Evolutionary conservation across 2,113 vertebrate genomes (phyloP).

Genomic region (Nothobranchius furzeri): DNA sequence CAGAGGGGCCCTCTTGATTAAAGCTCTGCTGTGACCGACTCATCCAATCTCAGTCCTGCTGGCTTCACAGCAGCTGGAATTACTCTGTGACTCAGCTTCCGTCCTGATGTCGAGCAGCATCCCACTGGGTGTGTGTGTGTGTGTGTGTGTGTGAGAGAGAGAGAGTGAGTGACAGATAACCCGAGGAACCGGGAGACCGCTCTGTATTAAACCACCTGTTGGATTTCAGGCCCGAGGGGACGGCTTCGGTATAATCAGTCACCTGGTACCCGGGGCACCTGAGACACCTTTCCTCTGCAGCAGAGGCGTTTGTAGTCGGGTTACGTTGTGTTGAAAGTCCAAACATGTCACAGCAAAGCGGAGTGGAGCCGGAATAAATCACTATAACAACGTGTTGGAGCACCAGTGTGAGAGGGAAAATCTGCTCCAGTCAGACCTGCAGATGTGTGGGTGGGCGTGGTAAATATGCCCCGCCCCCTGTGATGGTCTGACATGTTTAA

Average conservation of each 20-base stretch:
- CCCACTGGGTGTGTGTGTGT: conserved; percentile 2
- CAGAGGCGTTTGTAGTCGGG: neutral
- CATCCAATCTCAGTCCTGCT: conserved; percentile 49
- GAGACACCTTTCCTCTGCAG: conserved; percentile 15
- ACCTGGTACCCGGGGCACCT: conserved; percentile 17
- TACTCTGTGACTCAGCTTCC: conserved; percentile 54
- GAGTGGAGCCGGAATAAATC: neutral
- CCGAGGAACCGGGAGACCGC: conserved; percentile 12
- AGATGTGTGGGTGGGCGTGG: conserved; percentile 4
- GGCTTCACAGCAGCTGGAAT: conserved; percentile 64
- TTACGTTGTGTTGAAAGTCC: neutral
- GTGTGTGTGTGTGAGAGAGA: conserved; percentile 10
- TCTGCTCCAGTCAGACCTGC: conserved; percentile 6
- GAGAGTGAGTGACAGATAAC: conserved; percentile 30
- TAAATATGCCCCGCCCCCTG: conserved; percentile 5
- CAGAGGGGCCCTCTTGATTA: conserved; percentile 60
- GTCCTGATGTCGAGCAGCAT: conserved; percentile 31
- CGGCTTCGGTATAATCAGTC: conserved; percentile 46
- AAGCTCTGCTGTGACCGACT: conserved; percentile 55
- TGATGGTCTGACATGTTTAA: conserved; percentile 2
- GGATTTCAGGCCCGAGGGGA: conserved; percentile 47
- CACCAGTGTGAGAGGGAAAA: neutral
- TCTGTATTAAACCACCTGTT: conserved; percentile 68
- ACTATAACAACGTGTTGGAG: neutral
- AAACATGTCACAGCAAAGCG: conserved; percentile 1